Evolutionary conservation across 2,797 vertebrate genomes (phyloP), one percentile per base, ranked within the genome.

Genomic region (Lagocephalus sceleratus): DNA sequence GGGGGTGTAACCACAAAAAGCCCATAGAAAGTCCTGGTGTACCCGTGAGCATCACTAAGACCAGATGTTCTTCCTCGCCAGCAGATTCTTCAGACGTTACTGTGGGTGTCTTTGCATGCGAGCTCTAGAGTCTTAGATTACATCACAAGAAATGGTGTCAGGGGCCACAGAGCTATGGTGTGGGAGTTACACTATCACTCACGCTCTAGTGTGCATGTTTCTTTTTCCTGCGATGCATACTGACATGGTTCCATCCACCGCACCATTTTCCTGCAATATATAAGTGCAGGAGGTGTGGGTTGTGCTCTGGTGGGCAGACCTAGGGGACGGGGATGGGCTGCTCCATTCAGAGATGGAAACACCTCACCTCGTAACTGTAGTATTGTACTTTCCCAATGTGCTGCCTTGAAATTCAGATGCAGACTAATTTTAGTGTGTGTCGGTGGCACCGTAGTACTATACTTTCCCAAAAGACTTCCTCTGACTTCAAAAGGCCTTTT

Each of bases 401-500:
- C 46, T 38, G 14, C 50, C 49, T 71, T 42, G 39, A 61, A 70
- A 71, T 54, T 57, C 60, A 51, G 42, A 35, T 38, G 38, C 57
- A 20, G 23, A 44, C 71, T 75, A 53, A 67, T 80, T 66, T 60
- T 55, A 66, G 35, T 41, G 50, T 54, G 57, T 44, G 51, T 55
- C 46, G 20, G 51, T 42, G 57, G 51, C 7, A 11, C 55, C 54
- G 68, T 1, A 64, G 47, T 51, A 66, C 43, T 71, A 69, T 75
- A 65, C 20, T 72, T 75, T 63, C 45, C 32, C 51, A 40, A 35
- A 63, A 56, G 57, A 58, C 43, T 67, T 22, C 63, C 70, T 64
- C 67, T 50, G 51, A 80, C 71, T 84, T 84, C 51, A 81, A 77
- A 78, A 56, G 51, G 57, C 50, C 72, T 19, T 86, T 85, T 85